Percentiles rank a stretch among this genome's conserved stretches.
Evolutionary conservation across 2,113 vertebrate species (phyloP).

Genomic region (Potamarius usumacintae): DNA sequence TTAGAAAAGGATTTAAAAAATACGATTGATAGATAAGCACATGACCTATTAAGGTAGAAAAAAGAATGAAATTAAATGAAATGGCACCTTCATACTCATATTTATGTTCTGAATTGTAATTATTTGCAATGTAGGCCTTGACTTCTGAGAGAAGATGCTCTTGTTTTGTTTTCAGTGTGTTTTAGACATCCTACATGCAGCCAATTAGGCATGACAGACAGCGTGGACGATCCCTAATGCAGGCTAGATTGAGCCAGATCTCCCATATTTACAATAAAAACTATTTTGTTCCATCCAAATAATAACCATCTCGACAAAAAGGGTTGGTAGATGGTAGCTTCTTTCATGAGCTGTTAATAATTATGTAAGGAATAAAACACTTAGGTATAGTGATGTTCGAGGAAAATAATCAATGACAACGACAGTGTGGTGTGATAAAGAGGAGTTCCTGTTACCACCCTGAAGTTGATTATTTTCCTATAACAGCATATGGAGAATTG

Average conservation of each 20-base stretch:
- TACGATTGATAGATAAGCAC: background rate
- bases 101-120: background rate
- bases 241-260: background rate
- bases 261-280: background rate
- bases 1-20: background rate
- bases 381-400: background rate
- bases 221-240: background rate
- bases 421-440: background rate
- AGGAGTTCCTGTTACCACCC: background rate
- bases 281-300: background rate
- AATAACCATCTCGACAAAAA: background rate
- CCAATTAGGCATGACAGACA: conserved; percentile 9
- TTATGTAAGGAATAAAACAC: background rate
- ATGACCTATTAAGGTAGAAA: background rate
- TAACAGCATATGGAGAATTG: background rate
- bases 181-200: background rate
- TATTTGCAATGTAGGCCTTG: background rate
- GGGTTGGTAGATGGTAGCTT: background rate
- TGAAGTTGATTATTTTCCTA: background rate
- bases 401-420: background rate
- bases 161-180: background rate
- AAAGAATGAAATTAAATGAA: background rate
- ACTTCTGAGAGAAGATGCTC: background rate
- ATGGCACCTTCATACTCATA: background rate
- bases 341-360: background rate